These are phyloP conservation scores for Pachycephus smyrnensis DNA, from an alignment of 2,888 invertebrate genomes.

Conservation along the genomic window DNA sequence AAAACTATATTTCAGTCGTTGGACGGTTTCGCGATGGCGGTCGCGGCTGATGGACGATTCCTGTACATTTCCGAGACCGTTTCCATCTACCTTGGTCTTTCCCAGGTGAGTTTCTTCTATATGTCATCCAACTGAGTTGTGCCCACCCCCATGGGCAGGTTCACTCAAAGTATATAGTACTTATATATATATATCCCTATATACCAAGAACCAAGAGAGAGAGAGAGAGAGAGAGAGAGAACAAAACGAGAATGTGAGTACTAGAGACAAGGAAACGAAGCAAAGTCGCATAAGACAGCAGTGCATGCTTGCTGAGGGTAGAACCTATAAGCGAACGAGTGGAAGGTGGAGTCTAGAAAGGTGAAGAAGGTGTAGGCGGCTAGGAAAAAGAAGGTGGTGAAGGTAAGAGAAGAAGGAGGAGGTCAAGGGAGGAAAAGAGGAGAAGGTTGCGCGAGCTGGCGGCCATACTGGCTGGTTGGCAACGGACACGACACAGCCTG, in stretches of 20 bases:
- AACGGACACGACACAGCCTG: conserved; percentile 49
- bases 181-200: conserved; percentile 16
- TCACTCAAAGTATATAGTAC: conserved; percentile 2
- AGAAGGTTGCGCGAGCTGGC: conserved; percentile 58
- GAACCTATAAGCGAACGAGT: conserved; percentile 37
- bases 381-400: conserved; percentile 29
- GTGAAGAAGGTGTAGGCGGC: conserved; percentile 26
- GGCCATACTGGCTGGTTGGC: conserved; percentile 62
- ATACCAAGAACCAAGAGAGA: conserved; percentile 17
- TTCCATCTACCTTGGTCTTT: conserved; percentile 98
- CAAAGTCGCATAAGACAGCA: conserved; percentile 35
- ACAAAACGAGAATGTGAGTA: conserved; percentile 15
- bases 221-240: conserved; percentile 12
- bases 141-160: conserved; percentile 20
- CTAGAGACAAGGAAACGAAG: conserved; percentile 29
- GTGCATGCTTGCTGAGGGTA: conserved; percentile 37
- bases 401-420: conserved; percentile 38
- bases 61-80: conserved; percentile 99
- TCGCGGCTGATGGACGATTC: conserved; percentile 96
- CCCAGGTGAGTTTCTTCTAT: conserved; percentile 82
- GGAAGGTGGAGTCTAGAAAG: conserved; percentile 30
- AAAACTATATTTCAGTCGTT: conserved; percentile 80
- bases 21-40: conserved; percentile 97
- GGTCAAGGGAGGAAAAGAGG: conserved; percentile 48
- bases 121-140: conserved; percentile 28